A percentile compares a stretch with the other conserved stretches of the same genome.
phyloP scores from a whole-genome alignment of 2,797 vertebrate species.

The Manis crassicaudata region DNA sequence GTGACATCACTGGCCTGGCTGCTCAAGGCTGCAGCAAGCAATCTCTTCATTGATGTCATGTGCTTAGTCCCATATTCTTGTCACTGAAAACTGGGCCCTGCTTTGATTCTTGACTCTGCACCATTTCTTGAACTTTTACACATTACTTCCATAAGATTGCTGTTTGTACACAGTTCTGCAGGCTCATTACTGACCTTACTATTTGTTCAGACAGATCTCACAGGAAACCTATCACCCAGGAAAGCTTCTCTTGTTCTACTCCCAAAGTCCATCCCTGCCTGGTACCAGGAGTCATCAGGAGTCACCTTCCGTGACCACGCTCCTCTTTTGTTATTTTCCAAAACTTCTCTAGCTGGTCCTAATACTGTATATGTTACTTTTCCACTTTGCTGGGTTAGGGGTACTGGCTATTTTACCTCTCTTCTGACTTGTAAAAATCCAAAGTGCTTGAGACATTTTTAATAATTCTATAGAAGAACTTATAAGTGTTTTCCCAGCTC shows the following conservation, averaged over 20 bases:
- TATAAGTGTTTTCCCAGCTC: constrained; percentile 10
- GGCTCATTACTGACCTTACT: not conserved
- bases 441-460: constrained; percentile 6
- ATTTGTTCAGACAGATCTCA: not conserved
- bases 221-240: not conserved
- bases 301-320: not conserved
- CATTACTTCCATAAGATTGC: not conserved
- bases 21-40: not conserved
- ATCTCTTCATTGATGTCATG: not conserved
- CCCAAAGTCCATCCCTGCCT: not conserved
- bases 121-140: not conserved
- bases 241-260: not conserved
- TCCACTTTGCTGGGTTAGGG: not conserved
- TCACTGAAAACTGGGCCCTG: not conserved
- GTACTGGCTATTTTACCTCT: not conserved
- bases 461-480: not conserved
- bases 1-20: not conserved
- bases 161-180: not conserved
- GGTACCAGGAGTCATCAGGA: not conserved
- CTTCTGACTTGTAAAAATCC: constrained; percentile 3
- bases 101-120: not conserved
- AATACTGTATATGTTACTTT: not conserved
- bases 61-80: not conserved
- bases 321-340: not conserved
- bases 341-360: not conserved